phyloP scores from a whole-genome alignment of 2,888 invertebrate genomes.

The Metallyticus violacea region DNA sequence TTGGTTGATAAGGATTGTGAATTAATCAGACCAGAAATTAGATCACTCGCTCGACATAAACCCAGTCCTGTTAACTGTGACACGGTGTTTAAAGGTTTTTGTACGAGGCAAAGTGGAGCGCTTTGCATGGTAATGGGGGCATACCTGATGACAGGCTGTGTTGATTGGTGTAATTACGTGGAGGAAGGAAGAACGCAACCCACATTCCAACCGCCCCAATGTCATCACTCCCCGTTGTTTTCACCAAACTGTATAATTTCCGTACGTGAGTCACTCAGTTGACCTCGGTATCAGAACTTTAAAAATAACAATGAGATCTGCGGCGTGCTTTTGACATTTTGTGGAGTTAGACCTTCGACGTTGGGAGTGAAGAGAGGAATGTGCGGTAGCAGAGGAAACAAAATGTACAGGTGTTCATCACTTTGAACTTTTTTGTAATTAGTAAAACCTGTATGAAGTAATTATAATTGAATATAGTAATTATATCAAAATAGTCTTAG shows the following conservation, averaged over 20 bases:
- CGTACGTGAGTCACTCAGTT: background rate
- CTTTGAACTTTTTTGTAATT: no score
- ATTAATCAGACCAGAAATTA: no score
- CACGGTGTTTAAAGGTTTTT: background rate
- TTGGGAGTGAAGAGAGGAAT: no score
- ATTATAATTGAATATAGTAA: no score
- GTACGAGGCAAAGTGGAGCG: no score
- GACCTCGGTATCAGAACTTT: background rate
- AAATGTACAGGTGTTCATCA: no score
- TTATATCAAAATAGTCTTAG: no score
- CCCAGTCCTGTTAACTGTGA: background rate
- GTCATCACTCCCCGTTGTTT: background rate
- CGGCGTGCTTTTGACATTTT: background rate
- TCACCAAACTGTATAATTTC: background rate
- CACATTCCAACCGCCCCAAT: background rate
- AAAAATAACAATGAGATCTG: background rate
- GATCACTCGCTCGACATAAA: background rate
- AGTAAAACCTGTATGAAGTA: no score
- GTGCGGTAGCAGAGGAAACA: background rate
- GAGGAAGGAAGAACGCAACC: background rate
- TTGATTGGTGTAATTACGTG: background rate
- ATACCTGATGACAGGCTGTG: background rate
- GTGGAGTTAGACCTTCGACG: background rate
- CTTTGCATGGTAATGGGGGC: background rate
- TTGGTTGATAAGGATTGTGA: background rate